These are phyloP conservation scores for Orchesella flavescens DNA, from an alignment of 2,888 invertebrate species.

Conservation along the genomic window DNA sequence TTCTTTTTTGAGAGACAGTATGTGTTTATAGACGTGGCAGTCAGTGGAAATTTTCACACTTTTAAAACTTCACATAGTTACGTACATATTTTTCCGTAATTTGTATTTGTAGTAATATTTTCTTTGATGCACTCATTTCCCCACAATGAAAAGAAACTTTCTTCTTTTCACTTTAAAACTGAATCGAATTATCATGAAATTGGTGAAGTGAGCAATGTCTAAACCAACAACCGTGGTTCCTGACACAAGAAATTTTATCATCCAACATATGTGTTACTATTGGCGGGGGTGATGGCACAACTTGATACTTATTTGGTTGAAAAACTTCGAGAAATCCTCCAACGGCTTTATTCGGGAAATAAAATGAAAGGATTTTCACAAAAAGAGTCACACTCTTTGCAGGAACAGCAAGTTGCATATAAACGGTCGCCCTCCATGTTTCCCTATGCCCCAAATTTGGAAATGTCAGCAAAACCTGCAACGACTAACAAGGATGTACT, in stretches of 20 bases:
- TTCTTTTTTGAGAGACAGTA: background rate
- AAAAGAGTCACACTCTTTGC: constrained; percentile 21
- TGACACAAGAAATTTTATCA: too few species aligned
- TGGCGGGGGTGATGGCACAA: constrained; percentile 34
- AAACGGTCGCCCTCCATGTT: constrained; percentile 43
- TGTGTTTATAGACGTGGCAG: background rate
- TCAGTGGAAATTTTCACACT: background rate
- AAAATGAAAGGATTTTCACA: background rate
- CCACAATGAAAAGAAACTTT: background rate
- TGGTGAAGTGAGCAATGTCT: too few species aligned
- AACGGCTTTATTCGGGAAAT: constrained; percentile 58
- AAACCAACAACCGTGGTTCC: too few species aligned
- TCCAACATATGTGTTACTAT: too few species aligned
- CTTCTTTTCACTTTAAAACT: background rate
- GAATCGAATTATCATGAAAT: constrained; percentile 2
- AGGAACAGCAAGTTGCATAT: constrained; percentile 31
- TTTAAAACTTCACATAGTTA: too few species aligned
- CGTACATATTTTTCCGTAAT: too few species aligned
- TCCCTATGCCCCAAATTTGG: constrained; percentile 45
- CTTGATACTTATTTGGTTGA: constrained; percentile 66
- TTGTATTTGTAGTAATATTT: too few species aligned
- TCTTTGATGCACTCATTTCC: background rate
- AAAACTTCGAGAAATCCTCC: constrained; percentile 68
- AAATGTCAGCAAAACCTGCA: background rate
- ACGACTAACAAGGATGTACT: background rate